phyloP scores from a whole-genome alignment of 2,888 invertebrate species.

The Byasa hedistus region DNA sequence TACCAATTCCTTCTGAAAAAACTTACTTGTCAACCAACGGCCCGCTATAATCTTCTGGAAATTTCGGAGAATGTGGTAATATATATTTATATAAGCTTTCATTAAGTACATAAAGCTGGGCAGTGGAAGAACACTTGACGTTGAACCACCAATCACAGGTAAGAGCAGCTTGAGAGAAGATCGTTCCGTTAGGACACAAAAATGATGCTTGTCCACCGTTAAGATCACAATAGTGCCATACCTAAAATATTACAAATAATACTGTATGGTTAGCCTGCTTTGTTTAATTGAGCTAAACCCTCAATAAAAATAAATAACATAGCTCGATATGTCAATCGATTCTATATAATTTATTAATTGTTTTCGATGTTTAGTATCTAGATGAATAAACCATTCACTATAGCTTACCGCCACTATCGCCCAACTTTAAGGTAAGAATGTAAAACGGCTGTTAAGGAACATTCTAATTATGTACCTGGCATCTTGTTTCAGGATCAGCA shows the following conservation, averaged over 20 bases:
- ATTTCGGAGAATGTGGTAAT: constrained; percentile 90
- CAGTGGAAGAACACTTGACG: constrained; percentile 89
- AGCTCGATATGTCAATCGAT: no score
- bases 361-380: no score
- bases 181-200: constrained; percentile 93
- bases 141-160: constrained; percentile 98
- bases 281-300: not conserved
- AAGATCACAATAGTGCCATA: constrained; percentile 95
- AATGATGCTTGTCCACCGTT: constrained; percentile 95
- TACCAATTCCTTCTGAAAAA: not conserved
- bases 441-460: not conserved
- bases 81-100: constrained; percentile 94
- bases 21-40: constrained; percentile 90
- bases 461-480: constrained; percentile 83
- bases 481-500: constrained; percentile 91
- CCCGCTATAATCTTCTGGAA: constrained; percentile 94
- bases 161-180: constrained; percentile 92
- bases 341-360: no score
- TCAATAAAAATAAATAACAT: no score
- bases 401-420: no score
- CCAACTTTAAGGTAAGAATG: no score
- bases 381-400: not conserved
- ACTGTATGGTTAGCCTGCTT: not conserved
- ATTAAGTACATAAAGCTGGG: constrained; percentile 92
- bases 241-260: constrained; percentile 70